Base-by-base conservation (phyloP, 2,797 vertebrate genomes). In the Chrysocyon brachyurus region DNA sequence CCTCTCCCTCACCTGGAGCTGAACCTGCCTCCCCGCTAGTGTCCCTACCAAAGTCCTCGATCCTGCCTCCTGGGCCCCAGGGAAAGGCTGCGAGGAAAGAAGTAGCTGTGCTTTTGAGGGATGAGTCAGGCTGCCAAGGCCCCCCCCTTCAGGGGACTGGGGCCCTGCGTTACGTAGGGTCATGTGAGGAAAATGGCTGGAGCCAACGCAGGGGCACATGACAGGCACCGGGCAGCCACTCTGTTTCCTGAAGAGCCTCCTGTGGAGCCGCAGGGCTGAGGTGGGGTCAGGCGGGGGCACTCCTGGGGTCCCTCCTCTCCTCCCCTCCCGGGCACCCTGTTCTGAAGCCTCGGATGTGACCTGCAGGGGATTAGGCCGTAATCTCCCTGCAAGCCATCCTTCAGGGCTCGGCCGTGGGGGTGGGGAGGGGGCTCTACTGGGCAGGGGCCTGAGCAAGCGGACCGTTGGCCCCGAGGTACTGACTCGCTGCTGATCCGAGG, bases 351-450 rank as follows among this genome's bases (percentile, higher is more conserved):
- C 57, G 22, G 85, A 49, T 61, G 85, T 49, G 68, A 64, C 86
- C 82, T n/a, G 21, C 16, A 21, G 94, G 22, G 46, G 96, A 97
- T 97, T 94, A 97, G 61, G 75, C 24, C 0, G 0, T 96, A 96
- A 97, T 96, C 97, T 77, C 75, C 82, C 68, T 1, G 22, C 24
- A 93, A 91, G 72, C 95, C 70, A 84, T 73, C 33, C 36, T 52
- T 77, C 0, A 0, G 0, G 26, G 63, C 59, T 36, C 15, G 1
- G 75, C 0, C 0, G 78, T 15, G 75, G 95, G 77, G 81, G 79
- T 2, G 7, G 90, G 63, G 12, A 40, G 40, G 1, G 77, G 46
- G 31, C 54, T 73, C 17, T 6, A 52, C 49, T 12, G 54, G 82
- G 68, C 49, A 31, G 90, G n/a, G 33, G 49, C 56, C 56, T 12